Percentiles rank a stretch among this genome's conserved stretches.
phyloP scores from a whole-genome alignment of 1,140 invertebrate genomes.

The Spodoptera litura region DNA sequence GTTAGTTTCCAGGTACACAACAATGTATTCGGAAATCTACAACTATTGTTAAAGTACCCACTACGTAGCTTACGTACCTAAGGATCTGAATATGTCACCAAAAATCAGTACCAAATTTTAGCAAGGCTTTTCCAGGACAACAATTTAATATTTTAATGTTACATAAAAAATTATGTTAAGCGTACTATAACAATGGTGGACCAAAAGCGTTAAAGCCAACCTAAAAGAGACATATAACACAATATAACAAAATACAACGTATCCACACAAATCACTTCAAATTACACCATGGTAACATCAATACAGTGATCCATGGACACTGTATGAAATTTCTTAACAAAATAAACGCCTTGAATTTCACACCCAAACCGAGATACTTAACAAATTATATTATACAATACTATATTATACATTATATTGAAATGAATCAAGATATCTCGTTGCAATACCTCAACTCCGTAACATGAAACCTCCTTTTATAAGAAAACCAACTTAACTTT shows the following conservation, averaged over 20 bases:
- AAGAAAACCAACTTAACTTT: conserved; percentile 22
- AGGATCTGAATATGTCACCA: no score
- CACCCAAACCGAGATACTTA: conserved; percentile 40
- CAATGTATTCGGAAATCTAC: no score
- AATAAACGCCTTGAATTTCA: conserved; percentile 45
- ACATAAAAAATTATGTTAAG: no score
- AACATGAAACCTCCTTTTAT: conserved; percentile 14
- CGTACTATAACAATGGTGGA: no score
- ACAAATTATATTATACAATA: conserved; percentile 44
- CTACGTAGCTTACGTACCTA: no score
- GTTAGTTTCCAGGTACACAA: no score
- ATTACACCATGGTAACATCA: conserved; percentile 3
- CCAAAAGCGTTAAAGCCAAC: background rate
- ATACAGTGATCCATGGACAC: conserved; percentile 9
- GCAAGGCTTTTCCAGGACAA: no score
- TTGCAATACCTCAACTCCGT: conserved; percentile 19
- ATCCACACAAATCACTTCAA: conserved; percentile 21
- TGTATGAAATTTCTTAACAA: conserved; percentile 12
- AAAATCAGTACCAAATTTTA: no score
- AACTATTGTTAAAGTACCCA: no score
- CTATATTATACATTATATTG: background rate
- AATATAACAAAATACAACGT: background rate
- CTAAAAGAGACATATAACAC: background rate
- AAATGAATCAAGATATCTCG: conserved; percentile 27
- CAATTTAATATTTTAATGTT: no score